phyloP scores from a whole-genome alignment of 2,113 vertebrate genomes.

The Garra rufa region DNA sequence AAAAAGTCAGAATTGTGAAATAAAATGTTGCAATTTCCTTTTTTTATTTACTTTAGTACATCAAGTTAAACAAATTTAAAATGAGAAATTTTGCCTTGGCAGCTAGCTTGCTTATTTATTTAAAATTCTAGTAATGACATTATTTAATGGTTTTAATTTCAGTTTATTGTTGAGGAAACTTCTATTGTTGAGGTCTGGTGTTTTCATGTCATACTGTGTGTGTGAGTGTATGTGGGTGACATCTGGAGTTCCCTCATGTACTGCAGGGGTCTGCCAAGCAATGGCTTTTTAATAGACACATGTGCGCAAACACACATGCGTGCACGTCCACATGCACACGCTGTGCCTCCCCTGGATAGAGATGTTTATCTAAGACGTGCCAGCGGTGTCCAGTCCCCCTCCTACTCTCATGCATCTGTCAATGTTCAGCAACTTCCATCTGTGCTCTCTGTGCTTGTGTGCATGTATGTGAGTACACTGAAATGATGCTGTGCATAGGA shows the following conservation, averaged over 20 bases:
- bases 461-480: conserved; percentile 65
- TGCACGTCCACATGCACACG: conserved; percentile 37
- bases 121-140: neutral
- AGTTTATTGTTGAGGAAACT: neutral
- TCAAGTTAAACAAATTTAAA: neutral
- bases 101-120: neutral
- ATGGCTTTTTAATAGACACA: conserved; percentile 62
- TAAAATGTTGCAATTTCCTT: too few species aligned
- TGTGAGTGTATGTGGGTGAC: conserved; percentile 34
- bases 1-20: too few species aligned
- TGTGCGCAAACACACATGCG: conserved; percentile 44
- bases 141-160: neutral
- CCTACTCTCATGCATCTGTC: conserved; percentile 67
- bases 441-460: conserved; percentile 61
- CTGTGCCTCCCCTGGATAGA: conserved; percentile 66
- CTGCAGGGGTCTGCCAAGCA: conserved; percentile 51
- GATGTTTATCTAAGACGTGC: conserved; percentile 61
- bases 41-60: too few species aligned
- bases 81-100: too few species aligned
- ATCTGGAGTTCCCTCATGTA: conserved; percentile 73
- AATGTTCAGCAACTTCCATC: conserved; percentile 55
- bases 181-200: neutral
- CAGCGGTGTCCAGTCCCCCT: conserved; percentile 67
- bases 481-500: conserved; percentile 42
- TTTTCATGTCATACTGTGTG: neutral